These are phyloP conservation scores for Eubucco bourcierii DNA, from an alignment of 2,113 vertebrate genomes.

Conservation along the genomic window DNA sequence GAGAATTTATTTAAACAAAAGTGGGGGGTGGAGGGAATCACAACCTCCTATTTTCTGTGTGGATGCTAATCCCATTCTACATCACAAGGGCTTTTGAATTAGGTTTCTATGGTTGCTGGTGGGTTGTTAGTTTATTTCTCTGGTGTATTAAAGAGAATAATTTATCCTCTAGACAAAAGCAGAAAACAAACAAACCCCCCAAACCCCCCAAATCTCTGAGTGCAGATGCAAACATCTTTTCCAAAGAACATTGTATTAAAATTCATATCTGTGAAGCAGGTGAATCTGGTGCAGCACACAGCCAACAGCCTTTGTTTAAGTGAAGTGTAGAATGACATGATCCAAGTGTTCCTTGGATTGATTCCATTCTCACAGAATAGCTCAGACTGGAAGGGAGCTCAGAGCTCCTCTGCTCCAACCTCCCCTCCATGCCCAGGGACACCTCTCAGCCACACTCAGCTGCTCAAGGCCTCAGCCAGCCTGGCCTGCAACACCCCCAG, in stretches of 20 bases:
- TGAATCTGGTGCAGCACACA: not conserved
- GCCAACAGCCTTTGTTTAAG: not conserved
- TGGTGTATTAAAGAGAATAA: not conserved
- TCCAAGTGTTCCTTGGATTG: not conserved
- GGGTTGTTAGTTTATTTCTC: constrained; percentile 6
- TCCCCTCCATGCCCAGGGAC: too few species aligned
- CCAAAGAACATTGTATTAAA: constrained; percentile 8
- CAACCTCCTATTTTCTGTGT: not conserved
- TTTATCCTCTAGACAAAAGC: not conserved
- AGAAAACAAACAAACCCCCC: too few species aligned
- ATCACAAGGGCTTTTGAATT: constrained; percentile 4
- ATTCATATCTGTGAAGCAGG: not conserved
- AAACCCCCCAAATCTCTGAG: not conserved
- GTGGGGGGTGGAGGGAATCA: not conserved
- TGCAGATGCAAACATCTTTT: not conserved
- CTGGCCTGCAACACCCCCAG: too few species aligned
- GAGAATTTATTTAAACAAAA: not conserved
- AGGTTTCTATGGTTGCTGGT: not conserved
- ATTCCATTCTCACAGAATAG: not conserved
- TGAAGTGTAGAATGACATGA: not conserved
- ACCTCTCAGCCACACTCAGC: too few species aligned
- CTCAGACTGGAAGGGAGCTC: too few species aligned
- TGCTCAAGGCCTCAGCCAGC: too few species aligned
- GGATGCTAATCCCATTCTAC: not conserved
- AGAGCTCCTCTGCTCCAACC: too few species aligned